Conservation (phyloP, 2,113 vertebrate species). For the Vulpes ferrilata region DNA sequence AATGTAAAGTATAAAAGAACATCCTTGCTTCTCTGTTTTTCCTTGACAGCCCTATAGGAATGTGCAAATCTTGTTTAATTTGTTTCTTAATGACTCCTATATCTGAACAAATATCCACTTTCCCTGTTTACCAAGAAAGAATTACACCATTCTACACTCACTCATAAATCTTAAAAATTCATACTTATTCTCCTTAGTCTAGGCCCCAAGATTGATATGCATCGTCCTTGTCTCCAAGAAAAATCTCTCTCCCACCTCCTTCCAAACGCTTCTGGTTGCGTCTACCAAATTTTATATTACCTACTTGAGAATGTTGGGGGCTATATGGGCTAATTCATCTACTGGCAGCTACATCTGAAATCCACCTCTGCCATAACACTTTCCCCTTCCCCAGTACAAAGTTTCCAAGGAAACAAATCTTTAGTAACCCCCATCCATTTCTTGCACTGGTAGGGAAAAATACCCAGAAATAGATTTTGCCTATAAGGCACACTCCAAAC, state of each 20-base stretch:
- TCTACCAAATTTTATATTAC: background rate
- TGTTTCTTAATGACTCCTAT: constrained; percentile 9
- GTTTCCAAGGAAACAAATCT: background rate
- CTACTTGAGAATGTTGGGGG: background rate
- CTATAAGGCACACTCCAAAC: background rate
- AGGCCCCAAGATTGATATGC: background rate
- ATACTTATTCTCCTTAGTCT: constrained; percentile 19
- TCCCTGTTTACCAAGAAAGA: constrained; percentile 19
- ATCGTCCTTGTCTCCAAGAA: background rate
- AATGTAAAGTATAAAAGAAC: background rate
- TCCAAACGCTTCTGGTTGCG: constrained; percentile 29
- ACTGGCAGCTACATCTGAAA: background rate
- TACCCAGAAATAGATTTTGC: background rate
- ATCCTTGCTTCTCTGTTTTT: background rate
- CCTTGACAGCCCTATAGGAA: constrained; percentile 52
- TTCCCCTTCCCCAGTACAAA: background rate
- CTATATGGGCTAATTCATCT: background rate
- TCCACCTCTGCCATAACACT: background rate
- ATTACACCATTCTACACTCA: constrained; percentile 36
- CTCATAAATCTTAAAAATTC: constrained; percentile 57
- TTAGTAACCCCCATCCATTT: background rate
- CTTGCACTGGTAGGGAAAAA: background rate
- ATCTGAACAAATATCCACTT: constrained; percentile 41
- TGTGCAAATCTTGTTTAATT: constrained; percentile 13
- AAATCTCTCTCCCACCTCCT: background rate